phyloP scores from a whole-genome alignment of 2,797 vertebrate species.

The Vultur gryphus region DNA sequence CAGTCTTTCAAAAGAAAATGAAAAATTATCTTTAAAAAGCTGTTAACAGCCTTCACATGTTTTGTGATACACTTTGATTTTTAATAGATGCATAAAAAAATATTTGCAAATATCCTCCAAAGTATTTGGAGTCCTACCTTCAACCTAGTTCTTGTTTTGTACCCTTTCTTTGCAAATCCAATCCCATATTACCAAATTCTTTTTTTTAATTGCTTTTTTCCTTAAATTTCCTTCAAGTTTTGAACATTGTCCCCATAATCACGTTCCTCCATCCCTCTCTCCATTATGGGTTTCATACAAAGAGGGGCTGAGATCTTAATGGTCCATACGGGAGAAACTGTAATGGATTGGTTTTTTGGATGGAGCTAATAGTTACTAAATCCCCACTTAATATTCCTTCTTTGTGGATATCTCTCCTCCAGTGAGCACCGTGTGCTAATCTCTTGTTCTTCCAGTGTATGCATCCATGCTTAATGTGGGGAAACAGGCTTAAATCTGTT shows the following conservation, averaged over 20 bases:
- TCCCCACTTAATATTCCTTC: not conserved
- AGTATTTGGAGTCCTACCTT: not conserved
- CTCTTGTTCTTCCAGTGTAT: conserved; percentile 48
- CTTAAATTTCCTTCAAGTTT: not conserved
- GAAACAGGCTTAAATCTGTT: conserved; percentile 58
- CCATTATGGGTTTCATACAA: rapidly evolving
- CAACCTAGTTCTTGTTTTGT: not conserved
- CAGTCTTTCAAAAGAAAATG: not conserved
- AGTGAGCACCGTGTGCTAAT: conserved; percentile 34
- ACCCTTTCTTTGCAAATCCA: not conserved
- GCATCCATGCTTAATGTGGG: conserved; percentile 53
- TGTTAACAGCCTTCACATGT: not conserved
- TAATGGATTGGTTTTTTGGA: not conserved
- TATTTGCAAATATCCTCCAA: not conserved
- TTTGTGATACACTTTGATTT: not conserved
- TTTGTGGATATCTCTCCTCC: not conserved
- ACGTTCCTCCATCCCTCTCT: not conserved
- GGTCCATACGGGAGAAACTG: not conserved
- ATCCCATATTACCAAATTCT: not conserved
- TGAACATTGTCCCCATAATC: not conserved
- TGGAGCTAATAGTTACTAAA: not conserved
- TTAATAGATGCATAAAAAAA: not conserved
- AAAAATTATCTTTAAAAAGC: not conserved
- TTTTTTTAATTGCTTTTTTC: not conserved
- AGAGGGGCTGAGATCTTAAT: not conserved